Conservation (phyloP, 2,888 invertebrate genomes). For the Lasioglossum leucozonium region DNA sequence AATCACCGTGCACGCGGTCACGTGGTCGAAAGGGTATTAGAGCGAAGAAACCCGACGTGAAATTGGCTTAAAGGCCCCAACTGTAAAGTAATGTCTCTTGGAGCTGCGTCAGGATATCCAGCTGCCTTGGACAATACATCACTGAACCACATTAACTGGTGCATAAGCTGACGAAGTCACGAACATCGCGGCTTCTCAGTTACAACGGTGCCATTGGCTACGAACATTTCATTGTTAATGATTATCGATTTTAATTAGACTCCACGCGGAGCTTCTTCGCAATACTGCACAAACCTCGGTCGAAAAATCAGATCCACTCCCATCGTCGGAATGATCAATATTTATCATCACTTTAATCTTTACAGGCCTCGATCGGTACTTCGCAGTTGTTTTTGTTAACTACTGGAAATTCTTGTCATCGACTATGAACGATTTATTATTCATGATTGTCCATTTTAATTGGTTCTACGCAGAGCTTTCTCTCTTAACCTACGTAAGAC, state of each 20-base stretch:
- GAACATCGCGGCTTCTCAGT: conserved; percentile 55
- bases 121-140: conserved; percentile 61
- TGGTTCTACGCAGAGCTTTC: too few species aligned
- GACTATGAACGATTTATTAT: neutral
- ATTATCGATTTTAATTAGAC: conserved; percentile 30
- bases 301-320: neutral
- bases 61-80: conserved; percentile 75
- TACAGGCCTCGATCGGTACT: neutral
- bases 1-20: conserved; percentile 62
- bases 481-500: too few species aligned
- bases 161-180: conserved; percentile 60
- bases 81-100: conserved; percentile 62
- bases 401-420: neutral
- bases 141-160: conserved; percentile 32
- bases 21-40: conserved; percentile 73
- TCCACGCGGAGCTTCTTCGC: neutral
- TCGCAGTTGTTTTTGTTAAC: neutral
- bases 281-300: neutral
- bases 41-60: conserved; percentile 76
- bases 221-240: conserved; percentile 43
- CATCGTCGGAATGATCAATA: neutral
- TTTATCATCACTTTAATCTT: neutral
- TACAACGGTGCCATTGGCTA: conserved; percentile 42
- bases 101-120: conserved; percentile 55
- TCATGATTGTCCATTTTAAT: too few species aligned